These are phyloP conservation scores for Telmatochromis sp. DNA, from an alignment of 2,113 vertebrate species.

Conservation along the genomic window DNA sequence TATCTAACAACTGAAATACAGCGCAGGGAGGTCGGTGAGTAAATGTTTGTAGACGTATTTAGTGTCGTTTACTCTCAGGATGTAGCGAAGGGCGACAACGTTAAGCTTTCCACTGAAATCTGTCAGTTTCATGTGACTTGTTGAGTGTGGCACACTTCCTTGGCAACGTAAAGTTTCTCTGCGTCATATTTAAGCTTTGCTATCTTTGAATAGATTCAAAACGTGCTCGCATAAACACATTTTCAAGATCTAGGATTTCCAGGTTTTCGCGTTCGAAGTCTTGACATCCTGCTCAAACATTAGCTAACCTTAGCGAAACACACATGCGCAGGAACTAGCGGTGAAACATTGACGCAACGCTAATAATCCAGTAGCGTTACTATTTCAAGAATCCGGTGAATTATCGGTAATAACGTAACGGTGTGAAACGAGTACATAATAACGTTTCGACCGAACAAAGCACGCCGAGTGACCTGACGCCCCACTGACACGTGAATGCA, in stretches of 20 bases:
- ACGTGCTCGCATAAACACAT: background rate
- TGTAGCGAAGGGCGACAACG: background rate
- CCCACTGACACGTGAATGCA: background rate
- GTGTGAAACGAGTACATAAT: background rate
- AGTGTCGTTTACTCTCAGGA: background rate
- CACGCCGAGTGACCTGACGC: rapidly evolving
- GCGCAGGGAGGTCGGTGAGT: background rate
- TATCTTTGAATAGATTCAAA: background rate
- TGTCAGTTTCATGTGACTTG: background rate
- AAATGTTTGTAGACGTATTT: background rate
- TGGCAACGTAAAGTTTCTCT: background rate
- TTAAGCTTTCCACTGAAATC: background rate
- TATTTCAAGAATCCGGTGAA: background rate
- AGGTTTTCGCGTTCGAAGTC: background rate
- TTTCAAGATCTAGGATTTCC: background rate
- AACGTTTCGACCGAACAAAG: background rate
- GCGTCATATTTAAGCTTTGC: background rate
- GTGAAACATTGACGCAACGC: background rate
- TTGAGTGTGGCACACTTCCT: background rate
- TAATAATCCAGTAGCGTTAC: background rate
- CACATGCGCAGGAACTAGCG: background rate
- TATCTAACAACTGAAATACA: background rate
- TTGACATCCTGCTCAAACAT: background rate
- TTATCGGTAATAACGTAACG: background rate
- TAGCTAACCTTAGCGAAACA: conserved; percentile 2